phyloP scores from a whole-genome alignment of 2,797 vertebrate genomes.

The Pangasius macronema region DNA sequence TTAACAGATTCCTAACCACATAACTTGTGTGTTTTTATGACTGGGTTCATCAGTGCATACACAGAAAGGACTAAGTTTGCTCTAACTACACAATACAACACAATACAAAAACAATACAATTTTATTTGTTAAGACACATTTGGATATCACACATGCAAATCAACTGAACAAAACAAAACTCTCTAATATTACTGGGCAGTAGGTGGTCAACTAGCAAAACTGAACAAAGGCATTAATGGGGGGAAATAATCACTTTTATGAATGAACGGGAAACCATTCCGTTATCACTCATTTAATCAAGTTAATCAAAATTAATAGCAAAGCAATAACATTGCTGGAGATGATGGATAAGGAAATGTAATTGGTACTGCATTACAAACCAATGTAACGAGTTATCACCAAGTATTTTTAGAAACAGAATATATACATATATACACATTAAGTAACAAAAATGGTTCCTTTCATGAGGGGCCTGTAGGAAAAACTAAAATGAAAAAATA shows the following conservation, averaged over 20 bases:
- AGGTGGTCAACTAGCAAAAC: background rate
- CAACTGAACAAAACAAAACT: background rate
- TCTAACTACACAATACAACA: background rate
- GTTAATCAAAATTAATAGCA: background rate
- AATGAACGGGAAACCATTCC: background rate
- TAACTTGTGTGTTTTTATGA: background rate
- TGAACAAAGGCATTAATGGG: background rate
- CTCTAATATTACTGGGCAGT: background rate
- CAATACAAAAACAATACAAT: background rate
- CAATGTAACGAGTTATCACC: background rate
- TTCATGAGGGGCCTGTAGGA: background rate
- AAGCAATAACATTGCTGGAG: background rate
- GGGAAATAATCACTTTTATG: background rate
- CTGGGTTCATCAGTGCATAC: background rate
- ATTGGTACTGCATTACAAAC: background rate
- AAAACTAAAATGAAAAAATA: background rate
- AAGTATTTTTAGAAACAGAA: background rate
- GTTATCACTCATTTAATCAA: background rate
- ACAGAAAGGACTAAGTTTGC: background rate
- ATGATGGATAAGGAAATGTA: background rate
- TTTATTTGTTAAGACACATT: background rate
- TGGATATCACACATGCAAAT: background rate
- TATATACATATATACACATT: background rate
- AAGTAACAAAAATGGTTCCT: background rate
- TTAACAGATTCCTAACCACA: background rate